These are phyloP conservation scores for Eupithecia vulgata DNA, from an alignment of 2,888 invertebrate species.

Conservation along the genomic window DNA sequence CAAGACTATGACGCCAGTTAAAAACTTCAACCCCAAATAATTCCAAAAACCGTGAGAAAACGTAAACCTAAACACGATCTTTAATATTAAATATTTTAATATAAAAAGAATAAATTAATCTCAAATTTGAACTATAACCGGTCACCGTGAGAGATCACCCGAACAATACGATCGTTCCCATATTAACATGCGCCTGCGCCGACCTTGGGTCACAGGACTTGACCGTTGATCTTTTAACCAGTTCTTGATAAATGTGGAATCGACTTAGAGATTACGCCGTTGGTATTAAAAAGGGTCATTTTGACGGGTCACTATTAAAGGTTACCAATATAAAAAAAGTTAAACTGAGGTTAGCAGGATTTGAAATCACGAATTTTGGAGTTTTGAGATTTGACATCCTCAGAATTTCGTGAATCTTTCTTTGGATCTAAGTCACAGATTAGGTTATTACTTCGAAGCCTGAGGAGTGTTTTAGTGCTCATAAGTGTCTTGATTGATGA, in stretches of 20 bases:
- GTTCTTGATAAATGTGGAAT: constrained; percentile 18
- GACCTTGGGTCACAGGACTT: constrained; percentile 66
- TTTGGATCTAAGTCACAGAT: too few relatives aligned
- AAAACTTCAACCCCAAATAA: constrained; percentile 38
- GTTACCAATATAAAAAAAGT: neutral
- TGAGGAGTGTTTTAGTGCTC: too few relatives aligned
- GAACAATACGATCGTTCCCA: constrained; percentile 59
- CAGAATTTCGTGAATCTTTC: too few relatives aligned
- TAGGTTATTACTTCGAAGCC: too few relatives aligned
- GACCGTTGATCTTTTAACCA: constrained; percentile 73
- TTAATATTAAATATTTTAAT: constrained; percentile 63
- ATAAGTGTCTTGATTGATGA: neutral
- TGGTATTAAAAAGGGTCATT: constrained; percentile 2
- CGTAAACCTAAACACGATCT: constrained; percentile 48
- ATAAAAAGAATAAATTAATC: constrained; percentile 65
- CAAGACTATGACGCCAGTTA: constrained; percentile 28
- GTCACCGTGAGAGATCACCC: constrained; percentile 70
- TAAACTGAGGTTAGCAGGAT: too few relatives aligned
- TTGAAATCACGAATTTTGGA: neutral
- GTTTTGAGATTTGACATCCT: neutral
- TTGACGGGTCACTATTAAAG: neutral
- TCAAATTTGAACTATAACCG: constrained; percentile 59
- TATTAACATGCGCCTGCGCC: constrained; percentile 59
- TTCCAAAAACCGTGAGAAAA: constrained; percentile 52
- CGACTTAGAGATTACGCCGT: constrained; percentile 16